phyloP scores from a whole-genome alignment of 1,140 invertebrate species.

The Hestina assimilis region DNA sequence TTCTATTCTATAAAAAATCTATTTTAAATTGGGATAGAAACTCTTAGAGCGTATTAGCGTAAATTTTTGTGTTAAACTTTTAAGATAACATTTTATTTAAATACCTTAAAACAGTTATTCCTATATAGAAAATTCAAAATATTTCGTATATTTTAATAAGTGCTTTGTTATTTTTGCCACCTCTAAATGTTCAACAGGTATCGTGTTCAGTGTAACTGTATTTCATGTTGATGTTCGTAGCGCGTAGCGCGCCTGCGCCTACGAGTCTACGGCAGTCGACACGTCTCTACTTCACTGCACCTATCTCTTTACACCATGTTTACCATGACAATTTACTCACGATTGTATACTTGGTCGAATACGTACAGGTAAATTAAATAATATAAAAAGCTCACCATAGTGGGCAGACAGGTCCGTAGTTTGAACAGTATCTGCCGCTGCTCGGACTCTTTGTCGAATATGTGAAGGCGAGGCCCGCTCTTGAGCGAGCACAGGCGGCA shows the following conservation, averaged over 20 bases:
- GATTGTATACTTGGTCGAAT: background rate
- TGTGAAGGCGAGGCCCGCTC: slow-evolving; percentile 81
- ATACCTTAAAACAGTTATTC: no score
- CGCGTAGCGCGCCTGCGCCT: slow-evolving; percentile 64
- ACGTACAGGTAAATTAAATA: slow-evolving; percentile 5
- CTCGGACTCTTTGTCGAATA: slow-evolving; percentile 85
- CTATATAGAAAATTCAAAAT: no score
- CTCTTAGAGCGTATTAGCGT: no score
- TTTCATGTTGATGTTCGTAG: slow-evolving; percentile 38
- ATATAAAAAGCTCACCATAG: slow-evolving; percentile 77
- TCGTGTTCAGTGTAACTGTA: slow-evolving; percentile 31
- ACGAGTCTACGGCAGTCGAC: slow-evolving; percentile 50
- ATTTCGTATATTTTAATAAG: no score
- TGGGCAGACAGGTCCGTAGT: slow-evolving; percentile 82
- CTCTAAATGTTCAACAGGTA: slow-evolving; percentile 43
- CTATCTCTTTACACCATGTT: slow-evolving; percentile 21
- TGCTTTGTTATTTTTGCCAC: no score
- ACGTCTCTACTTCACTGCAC: slow-evolving; percentile 39
- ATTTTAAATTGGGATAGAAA: no score
- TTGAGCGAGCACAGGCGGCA: slow-evolving; percentile 84
- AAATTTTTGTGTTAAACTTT: no score
- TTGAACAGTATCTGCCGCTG: slow-evolving; percentile 84
- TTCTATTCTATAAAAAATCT: no score
- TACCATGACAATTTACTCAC: slow-evolving; percentile 7
- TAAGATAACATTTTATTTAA: no score